Evolutionary conservation across 53 echinoderm and acorn worm species (phyloP).

Genomic region (Astropecten irregularis): DNA sequence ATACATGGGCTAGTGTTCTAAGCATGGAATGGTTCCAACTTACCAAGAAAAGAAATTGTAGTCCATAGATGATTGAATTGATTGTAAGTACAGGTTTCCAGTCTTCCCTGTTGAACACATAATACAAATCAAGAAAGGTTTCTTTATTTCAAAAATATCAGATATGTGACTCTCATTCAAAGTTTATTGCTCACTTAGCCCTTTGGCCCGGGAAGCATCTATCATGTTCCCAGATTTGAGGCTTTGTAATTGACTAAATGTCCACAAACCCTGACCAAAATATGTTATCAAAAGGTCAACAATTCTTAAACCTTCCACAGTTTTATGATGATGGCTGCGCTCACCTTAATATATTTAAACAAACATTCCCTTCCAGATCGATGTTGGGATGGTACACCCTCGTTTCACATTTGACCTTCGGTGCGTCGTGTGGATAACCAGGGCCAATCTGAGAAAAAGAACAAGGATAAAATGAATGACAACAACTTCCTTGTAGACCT

Average conservation of each 20-base stretch:
- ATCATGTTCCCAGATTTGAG: too few species aligned
- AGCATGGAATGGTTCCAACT: background rate
- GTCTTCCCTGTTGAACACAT: constrained; percentile 78
- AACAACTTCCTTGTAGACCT: too few species aligned
- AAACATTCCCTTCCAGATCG: constrained; percentile 98
- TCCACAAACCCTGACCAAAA: too few species aligned
- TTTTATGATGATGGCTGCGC: too few species aligned
- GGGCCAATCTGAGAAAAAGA: constrained; percentile 68
- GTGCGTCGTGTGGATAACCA: constrained; percentile 95
- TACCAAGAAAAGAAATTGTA: constrained; percentile 99
- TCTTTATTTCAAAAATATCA: too few species aligned
- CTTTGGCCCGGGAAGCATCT: too few species aligned
- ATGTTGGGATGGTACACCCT: constrained; percentile 99
- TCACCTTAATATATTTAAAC: constrained; percentile 99
- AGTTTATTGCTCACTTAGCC: too few species aligned
- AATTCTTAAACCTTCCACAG: too few species aligned
- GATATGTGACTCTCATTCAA: too few species aligned
- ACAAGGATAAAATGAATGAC: background rate
- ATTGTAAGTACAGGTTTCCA: constrained; percentile 99
- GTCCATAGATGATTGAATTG: constrained; percentile 96
- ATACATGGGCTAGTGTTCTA: too few species aligned
- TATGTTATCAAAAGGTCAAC: too few species aligned
- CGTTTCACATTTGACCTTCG: constrained; percentile 99
- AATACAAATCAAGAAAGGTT: background rate
- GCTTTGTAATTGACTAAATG: too few species aligned